Percentiles rank a stretch among this genome's conserved stretches.
Evolutionary conservation across 2,797 vertebrate genomes (phyloP).

Genomic region (Hydrophis major): DNA sequence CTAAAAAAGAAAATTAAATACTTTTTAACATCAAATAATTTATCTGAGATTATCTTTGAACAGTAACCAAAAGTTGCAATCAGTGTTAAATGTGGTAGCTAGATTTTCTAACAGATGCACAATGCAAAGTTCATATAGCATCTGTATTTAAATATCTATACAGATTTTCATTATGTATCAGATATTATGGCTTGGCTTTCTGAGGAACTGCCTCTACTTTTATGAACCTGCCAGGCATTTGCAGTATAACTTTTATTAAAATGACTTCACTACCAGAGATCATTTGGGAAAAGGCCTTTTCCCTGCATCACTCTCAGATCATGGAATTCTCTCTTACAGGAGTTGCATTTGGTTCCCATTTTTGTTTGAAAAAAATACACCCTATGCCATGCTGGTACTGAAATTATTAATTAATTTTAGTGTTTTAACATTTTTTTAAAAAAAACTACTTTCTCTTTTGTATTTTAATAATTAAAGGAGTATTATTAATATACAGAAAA

Average conservation of each 20-base stretch:
- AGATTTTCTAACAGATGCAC: background rate
- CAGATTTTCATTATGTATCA: background rate
- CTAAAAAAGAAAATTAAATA: too few relatives aligned
- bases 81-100: background rate
- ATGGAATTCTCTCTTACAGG: background rate
- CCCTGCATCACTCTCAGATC: background rate
- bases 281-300: background rate
- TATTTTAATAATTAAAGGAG: background rate
- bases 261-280: background rate
- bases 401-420: background rate
- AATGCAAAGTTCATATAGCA: background rate
- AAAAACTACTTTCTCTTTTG: background rate
- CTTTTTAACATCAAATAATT: too few relatives aligned
- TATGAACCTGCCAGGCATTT: background rate
- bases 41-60: background rate
- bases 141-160: background rate
- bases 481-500: background rate
- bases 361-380: background rate
- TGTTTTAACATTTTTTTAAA: background rate
- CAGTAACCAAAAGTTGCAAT: background rate
- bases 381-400: background rate
- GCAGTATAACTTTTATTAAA: background rate
- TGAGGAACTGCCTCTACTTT: background rate
- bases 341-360: background rate
- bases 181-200: background rate